A percentile compares a stretch with the other conserved stretches of the same genome.
Evolutionary conservation across 2,113 vertebrate genomes (phyloP).

Genomic region (Dromas ardeola): DNA sequence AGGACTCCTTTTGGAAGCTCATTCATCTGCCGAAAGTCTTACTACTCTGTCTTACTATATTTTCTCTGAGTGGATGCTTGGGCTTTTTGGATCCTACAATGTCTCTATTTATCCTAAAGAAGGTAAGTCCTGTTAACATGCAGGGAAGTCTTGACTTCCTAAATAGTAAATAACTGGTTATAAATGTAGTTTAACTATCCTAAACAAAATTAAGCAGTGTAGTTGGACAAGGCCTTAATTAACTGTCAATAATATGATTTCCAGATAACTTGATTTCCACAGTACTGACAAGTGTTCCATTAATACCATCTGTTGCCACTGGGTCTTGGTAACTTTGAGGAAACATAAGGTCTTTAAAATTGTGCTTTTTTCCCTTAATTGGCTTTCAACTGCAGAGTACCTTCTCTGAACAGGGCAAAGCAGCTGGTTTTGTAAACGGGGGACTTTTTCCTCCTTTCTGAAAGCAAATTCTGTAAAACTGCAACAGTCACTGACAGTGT

Average conservation of each 20-base stretch:
- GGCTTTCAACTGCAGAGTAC: neutral
- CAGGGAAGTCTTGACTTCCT: neutral
- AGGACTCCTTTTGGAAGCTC: constrained; percentile 86
- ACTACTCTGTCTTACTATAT: constrained; percentile 81
- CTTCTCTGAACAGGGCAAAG: neutral
- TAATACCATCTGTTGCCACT: neutral
- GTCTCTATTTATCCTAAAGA: constrained; percentile 87
- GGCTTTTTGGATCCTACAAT: constrained; percentile 91
- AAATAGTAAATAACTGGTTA: neutral
- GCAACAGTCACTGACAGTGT: neutral
- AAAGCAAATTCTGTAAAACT: neutral
- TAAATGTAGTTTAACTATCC: neutral
- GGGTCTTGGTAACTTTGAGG: neutral
- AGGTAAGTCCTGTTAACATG: constrained; percentile 70
- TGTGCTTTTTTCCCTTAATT: neutral
- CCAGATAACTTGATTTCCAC: neutral
- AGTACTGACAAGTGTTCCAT: neutral
- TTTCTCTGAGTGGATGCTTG: constrained; percentile 85
- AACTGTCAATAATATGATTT: neutral
- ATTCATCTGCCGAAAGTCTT: constrained; percentile 79
- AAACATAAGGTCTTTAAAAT: neutral
- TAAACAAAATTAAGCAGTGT: neutral
- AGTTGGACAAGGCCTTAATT: neutral
- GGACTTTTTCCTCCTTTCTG: neutral
- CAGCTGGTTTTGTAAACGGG: neutral